A percentile compares a stretch with the other conserved stretches of the same genome.
Evolutionary conservation across 1,140 invertebrate species (phyloP).

Genomic region (Cherax destructor): DNA sequence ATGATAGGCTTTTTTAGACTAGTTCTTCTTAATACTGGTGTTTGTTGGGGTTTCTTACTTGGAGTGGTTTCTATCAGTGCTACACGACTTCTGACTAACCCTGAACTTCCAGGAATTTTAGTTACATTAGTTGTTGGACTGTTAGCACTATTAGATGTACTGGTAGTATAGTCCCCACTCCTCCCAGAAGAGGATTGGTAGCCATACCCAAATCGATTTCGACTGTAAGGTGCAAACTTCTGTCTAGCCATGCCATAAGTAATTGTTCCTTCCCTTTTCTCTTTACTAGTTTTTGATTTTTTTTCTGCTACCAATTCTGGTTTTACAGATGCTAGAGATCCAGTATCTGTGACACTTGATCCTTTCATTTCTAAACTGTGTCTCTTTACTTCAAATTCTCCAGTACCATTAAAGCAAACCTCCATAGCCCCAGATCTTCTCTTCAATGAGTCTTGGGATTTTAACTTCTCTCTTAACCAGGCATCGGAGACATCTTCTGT

Average conservation of each 20-base stretch:
- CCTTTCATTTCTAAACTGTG: slow-evolving; percentile 46
- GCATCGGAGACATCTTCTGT: slow-evolving; percentile 65
- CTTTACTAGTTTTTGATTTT: slow-evolving; percentile 15
- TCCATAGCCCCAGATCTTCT: slow-evolving; percentile 32
- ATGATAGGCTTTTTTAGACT: slow-evolving; percentile 49
- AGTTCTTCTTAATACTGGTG: slow-evolving; percentile 41
- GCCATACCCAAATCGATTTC: slow-evolving; percentile 50
- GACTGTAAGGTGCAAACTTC: slow-evolving; percentile 68
- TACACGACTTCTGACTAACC: slow-evolving; percentile 55
- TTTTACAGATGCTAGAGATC: background rate
- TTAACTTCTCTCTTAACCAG: slow-evolving; percentile 60
- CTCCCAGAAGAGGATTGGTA: slow-evolving; percentile 21
- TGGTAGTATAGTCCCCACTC: background rate
- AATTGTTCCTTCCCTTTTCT: slow-evolving; percentile 54
- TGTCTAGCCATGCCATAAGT: slow-evolving; percentile 69
- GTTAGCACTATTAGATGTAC: background rate
- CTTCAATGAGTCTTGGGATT: background rate
- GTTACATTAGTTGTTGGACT: slow-evolving; percentile 1
- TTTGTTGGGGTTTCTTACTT: slow-evolving; percentile 21
- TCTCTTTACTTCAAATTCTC: slow-evolving; percentile 40
- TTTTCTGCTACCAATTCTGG: slow-evolving; percentile 7
- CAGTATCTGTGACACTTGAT: background rate
- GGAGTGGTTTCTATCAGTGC: slow-evolving; percentile 59
- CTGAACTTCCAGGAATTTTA: slow-evolving; percentile 27
- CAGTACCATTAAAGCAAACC: slow-evolving; percentile 34